These are phyloP conservation scores for Perdix hodgsoniae DNA, from an alignment of 2,797 vertebrate genomes.

Conservation along the genomic window DNA sequence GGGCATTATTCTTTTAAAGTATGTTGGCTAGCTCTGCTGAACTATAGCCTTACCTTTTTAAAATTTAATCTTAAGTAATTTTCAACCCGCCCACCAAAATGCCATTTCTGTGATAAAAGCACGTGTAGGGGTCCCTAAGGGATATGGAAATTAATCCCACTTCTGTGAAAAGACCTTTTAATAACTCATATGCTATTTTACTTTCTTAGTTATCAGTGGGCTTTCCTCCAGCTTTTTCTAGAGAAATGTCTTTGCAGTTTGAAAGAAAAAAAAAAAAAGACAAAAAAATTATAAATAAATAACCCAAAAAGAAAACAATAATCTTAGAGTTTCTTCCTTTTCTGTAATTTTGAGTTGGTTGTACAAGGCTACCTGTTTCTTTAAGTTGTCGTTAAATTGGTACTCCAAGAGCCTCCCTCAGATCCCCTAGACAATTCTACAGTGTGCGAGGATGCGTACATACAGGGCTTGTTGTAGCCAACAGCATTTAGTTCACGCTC, in stretches of 20 bases:
- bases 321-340: slow-evolving; percentile 6
- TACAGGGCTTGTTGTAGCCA: not conserved
- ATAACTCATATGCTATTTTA: slow-evolving; percentile 79
- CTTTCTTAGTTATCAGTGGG: slow-evolving; percentile 66
- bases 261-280: not conserved
- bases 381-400: not conserved
- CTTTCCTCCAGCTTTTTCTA: slow-evolving; percentile 70
- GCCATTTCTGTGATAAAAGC: slow-evolving; percentile 72
- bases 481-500: not conserved
- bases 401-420: not conserved
- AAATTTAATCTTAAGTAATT: slow-evolving; percentile 77
- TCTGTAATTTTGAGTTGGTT: slow-evolving; percentile 6
- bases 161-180: slow-evolving; percentile 76
- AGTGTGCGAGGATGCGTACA: not conserved
- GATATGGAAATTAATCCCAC: slow-evolving; percentile 77
- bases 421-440: not conserved
- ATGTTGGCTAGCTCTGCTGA: slow-evolving; percentile 37
- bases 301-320: not conserved
- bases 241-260: slow-evolving; percentile 59
- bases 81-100: slow-evolving; percentile 71
- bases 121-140: slow-evolving; percentile 59
- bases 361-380: not conserved
- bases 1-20: slow-evolving; percentile 32
- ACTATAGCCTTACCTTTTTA: slow-evolving; percentile 55
- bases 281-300: not conserved